phyloP scores from a whole-genome alignment of 1,140 invertebrate genomes.

The Drosophila truncata region DNA sequence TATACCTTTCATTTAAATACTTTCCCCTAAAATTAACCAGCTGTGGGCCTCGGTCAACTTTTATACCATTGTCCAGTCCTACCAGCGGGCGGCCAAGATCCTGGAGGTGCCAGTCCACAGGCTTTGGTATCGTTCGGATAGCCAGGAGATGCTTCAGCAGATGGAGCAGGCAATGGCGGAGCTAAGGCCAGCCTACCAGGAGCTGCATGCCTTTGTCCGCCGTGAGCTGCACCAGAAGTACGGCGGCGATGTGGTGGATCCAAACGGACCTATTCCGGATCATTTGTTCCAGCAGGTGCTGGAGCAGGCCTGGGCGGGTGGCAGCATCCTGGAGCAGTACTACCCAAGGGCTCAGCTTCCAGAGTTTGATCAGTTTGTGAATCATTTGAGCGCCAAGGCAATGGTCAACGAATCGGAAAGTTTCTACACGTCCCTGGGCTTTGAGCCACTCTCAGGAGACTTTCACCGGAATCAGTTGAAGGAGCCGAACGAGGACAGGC shows the following conservation, averaged over 20 bases:
- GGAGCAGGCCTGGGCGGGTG: slow-evolving; percentile 76
- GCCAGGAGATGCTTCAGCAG: slow-evolving; percentile 86
- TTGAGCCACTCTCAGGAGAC: slow-evolving; percentile 49
- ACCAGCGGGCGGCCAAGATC: slow-evolving; percentile 70
- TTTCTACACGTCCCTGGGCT: slow-evolving; percentile 77
- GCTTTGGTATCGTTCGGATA: slow-evolving; percentile 85
- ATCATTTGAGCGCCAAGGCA: slow-evolving; percentile 54
- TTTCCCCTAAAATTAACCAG: too few species aligned
- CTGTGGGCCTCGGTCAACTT: slow-evolving; percentile 79
- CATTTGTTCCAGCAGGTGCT: slow-evolving; percentile 89
- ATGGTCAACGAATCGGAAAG: slow-evolving; percentile 70
- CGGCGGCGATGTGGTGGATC: slow-evolving; percentile 88
- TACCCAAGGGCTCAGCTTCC: slow-evolving; percentile 69
- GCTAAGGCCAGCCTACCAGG: slow-evolving; percentile 92
- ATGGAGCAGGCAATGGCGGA: slow-evolving; percentile 87
- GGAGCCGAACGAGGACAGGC: slow-evolving; percentile 71
- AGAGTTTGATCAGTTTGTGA: slow-evolving; percentile 71
- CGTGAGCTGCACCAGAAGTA: slow-evolving; percentile 90
- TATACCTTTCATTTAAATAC: too few species aligned
- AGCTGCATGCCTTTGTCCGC: slow-evolving; percentile 95
- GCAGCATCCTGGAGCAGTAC: slow-evolving; percentile 73
- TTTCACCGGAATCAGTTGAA: slow-evolving; percentile 73
- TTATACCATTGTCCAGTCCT: slow-evolving; percentile 76
- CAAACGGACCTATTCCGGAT: slow-evolving; percentile 93
- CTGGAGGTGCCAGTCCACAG: slow-evolving; percentile 72